These are phyloP conservation scores for Lichenostomus cassidix DNA, from an alignment of 2,113 vertebrate species.

Conservation along the genomic window DNA sequence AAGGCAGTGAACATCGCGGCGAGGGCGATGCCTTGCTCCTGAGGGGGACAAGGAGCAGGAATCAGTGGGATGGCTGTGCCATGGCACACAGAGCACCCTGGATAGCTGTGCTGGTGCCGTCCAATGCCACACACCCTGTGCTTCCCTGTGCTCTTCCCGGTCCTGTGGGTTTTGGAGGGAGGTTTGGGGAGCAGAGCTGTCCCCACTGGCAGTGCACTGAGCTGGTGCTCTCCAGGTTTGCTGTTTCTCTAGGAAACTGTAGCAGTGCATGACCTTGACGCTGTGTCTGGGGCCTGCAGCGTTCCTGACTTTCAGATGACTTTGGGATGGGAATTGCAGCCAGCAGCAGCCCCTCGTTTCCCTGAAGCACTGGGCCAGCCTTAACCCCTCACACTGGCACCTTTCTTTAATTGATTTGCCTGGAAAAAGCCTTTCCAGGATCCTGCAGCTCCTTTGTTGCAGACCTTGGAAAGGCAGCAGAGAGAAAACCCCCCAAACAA, in stretches of 20 bases:
- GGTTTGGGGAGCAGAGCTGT: not conserved
- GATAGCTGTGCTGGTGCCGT: rapidly evolving
- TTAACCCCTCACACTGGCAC: not conserved
- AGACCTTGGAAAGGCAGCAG: not conserved
- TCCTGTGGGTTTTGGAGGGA: rapidly evolving
- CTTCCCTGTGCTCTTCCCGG: too few species aligned
- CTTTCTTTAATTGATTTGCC: not conserved
- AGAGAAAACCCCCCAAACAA: rapidly evolving
- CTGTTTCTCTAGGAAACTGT: not conserved
- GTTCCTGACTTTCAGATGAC: constrained; percentile 46
- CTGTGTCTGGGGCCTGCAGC: rapidly evolving
- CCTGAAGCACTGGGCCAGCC: too few species aligned
- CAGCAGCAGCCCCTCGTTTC: not conserved
- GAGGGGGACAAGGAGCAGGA: not conserved
- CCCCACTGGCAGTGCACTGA: rapidly evolving
- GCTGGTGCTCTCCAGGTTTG: not conserved
- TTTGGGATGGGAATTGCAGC: not conserved
- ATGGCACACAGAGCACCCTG: rapidly evolving
- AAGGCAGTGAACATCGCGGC: not conserved
- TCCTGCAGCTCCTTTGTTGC: not conserved
- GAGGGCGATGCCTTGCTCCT: constrained; percentile 76
- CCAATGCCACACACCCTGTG: rapidly evolving
- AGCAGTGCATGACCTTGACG: not conserved
- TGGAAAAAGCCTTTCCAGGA: not conserved
- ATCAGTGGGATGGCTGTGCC: rapidly evolving